These are phyloP conservation scores for Alloplasta piceator DNA, from an alignment of 2,888 invertebrate species.

Conservation along the genomic window DNA sequence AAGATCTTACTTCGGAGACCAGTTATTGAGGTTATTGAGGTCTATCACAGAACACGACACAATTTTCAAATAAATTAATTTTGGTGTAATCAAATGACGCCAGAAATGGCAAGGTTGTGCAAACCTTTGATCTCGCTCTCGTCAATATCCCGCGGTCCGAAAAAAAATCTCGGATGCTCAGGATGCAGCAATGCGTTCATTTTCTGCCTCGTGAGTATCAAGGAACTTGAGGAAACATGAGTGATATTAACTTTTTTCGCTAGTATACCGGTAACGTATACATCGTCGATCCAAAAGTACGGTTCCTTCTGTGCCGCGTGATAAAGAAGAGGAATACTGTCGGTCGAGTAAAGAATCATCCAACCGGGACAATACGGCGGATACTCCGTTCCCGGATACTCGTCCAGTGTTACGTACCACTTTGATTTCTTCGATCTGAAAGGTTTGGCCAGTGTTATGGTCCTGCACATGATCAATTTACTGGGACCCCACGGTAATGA, in stretches of 20 bases:
- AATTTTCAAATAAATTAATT: no score
- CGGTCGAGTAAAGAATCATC: conserved; percentile 88
- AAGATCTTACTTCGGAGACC: no score
- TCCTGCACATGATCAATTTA: conserved; percentile 88
- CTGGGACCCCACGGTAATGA: conserved; percentile 86
- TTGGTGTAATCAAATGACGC: no score
- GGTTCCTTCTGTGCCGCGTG: conserved; percentile 86
- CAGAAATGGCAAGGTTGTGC: conserved; percentile 82
- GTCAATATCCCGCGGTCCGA: conserved; percentile 85
- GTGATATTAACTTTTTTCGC: conserved; percentile 85
- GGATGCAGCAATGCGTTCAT: conserved; percentile 77
- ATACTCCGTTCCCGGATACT: conserved; percentile 87
- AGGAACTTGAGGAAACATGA: conserved; percentile 84
- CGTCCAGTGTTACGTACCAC: conserved; percentile 89
- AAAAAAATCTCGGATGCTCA: conserved; percentile 83
- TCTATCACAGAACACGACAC: no score
- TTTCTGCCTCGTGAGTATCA: conserved; percentile 81
- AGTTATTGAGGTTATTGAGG: no score
- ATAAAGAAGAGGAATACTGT: conserved; percentile 86
- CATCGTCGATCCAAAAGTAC: conserved; percentile 94
- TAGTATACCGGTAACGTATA: conserved; percentile 89
- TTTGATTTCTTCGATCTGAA: conserved; percentile 88
- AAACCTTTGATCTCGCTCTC: conserved; percentile 84
- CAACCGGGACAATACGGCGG: conserved; percentile 91
- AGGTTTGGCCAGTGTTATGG: conserved; percentile 84